phyloP scores from a whole-genome alignment of 2,888 invertebrate genomes.

The Lepidocyrtinus sp. region DNA sequence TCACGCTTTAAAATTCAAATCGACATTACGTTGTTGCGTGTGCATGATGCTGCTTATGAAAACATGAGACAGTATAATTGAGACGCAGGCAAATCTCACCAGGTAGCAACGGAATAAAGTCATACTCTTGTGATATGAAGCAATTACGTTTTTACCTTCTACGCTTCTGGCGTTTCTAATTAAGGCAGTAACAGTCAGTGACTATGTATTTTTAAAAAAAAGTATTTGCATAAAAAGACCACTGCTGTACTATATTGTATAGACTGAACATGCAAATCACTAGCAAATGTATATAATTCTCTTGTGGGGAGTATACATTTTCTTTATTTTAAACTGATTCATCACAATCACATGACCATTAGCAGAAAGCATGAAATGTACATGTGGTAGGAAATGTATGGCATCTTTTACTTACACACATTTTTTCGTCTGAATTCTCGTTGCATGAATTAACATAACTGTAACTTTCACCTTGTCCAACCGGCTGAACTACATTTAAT shows the following conservation, averaged over 20 bases:
- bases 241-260: not conserved
- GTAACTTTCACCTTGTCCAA: constrained; percentile 68
- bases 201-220: not conserved
- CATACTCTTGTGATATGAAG: not conserved
- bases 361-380: not conserved
- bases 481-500: constrained; percentile 50
- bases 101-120: constrained; percentile 1
- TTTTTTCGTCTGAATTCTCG: not conserved
- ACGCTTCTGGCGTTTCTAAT: constrained; percentile 10
- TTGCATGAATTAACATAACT: constrained; percentile 42
- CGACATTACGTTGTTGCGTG: not conserved
- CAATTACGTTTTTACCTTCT: not conserved
- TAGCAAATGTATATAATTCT: not conserved
- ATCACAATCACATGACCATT: not conserved
- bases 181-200: constrained; percentile 1
- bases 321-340: not conserved
- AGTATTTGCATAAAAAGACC: constrained; percentile 5
- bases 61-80: constrained; percentile 1
- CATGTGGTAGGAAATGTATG: constrained; percentile 9
- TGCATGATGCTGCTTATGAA: not conserved
- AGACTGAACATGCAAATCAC: not conserved
- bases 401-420: constrained; percentile 2
- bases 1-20: constrained; percentile 12
- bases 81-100: constrained; percentile 4
- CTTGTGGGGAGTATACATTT: not conserved